Conservation (phyloP, 2,113 vertebrate genomes). For the Chionomys nivalis region DNA sequence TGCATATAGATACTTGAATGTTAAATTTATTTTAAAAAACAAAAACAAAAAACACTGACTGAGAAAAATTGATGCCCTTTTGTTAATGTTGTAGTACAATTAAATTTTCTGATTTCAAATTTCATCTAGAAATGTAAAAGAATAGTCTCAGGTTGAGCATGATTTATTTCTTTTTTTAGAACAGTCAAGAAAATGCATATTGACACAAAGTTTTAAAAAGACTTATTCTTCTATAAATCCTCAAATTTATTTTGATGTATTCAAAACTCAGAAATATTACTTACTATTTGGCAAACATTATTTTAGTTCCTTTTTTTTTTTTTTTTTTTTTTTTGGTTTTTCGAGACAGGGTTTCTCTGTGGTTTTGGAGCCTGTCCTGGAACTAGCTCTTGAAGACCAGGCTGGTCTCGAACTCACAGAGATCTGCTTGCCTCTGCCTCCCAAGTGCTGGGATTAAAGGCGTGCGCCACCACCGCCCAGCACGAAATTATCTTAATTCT, state of each 20-base stretch:
- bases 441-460: too few species aligned
- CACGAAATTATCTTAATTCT: slow-evolving; percentile 24
- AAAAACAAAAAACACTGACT: slow-evolving; percentile 25
- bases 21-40: not conserved
- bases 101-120: slow-evolving; percentile 13
- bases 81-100: not conserved
- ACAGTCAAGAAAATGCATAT: not conserved
- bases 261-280: not conserved
- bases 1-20: not conserved
- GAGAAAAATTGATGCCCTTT: slow-evolving; percentile 16
- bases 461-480: too few species aligned
- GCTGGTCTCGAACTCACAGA: too few species aligned
- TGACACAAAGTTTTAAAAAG: not conserved
- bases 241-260: slow-evolving; percentile 28
- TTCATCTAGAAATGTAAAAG: slow-evolving; percentile 22
- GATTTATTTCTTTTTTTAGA: not conserved
- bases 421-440: too few species aligned
- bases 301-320: slow-evolving; percentile 15
- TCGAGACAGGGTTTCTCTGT: too few species aligned
- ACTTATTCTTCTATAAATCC: not conserved
- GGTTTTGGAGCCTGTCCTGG: too few species aligned
- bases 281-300: not conserved
- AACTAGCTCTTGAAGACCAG: too few species aligned
- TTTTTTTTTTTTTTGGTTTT: too few species aligned
- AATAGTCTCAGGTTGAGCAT: not conserved